Conservation (phyloP, 2,888 invertebrate genomes). For the Xanthostigma xanthostigma region DNA sequence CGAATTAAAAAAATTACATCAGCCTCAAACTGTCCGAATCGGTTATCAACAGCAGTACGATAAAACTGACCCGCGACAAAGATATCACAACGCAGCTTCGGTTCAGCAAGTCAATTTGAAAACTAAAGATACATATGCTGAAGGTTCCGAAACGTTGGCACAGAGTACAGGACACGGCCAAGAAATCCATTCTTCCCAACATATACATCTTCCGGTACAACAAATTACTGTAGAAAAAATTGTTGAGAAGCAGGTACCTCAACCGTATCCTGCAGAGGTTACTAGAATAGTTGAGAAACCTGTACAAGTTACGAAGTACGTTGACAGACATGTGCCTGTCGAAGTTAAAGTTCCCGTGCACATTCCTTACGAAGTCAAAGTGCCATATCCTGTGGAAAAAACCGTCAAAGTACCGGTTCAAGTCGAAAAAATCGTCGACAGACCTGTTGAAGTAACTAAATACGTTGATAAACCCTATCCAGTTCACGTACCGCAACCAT, state of each 20-base stretch:
- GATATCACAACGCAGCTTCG: no score
- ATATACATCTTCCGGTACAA: not conserved
- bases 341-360: constrained; percentile 28
- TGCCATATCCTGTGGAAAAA: constrained; percentile 21
- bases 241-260: constrained; percentile 30
- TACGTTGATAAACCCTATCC: constrained; percentile 18
- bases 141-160: no score
- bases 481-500: constrained; percentile 18
- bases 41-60: no score
- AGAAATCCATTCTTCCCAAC: constrained; percentile 11
- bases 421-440: constrained; percentile 37
- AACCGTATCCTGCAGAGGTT: constrained; percentile 32
- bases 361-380: constrained; percentile 26
- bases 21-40: no score
- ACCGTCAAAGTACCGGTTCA: constrained; percentile 21
- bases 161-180: not conserved
- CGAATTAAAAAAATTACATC: no score
- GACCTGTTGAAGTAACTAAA: constrained; percentile 21
- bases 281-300: constrained; percentile 31
- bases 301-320: constrained; percentile 34
- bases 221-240: constrained; percentile 20
- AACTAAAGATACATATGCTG: no score
- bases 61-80: no score
- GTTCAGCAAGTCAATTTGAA: no score
- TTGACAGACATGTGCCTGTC: constrained; percentile 28